Base-by-base conservation (phyloP, 2,888 invertebrate species). In the Caenorhabditis sulstoni region DNA sequence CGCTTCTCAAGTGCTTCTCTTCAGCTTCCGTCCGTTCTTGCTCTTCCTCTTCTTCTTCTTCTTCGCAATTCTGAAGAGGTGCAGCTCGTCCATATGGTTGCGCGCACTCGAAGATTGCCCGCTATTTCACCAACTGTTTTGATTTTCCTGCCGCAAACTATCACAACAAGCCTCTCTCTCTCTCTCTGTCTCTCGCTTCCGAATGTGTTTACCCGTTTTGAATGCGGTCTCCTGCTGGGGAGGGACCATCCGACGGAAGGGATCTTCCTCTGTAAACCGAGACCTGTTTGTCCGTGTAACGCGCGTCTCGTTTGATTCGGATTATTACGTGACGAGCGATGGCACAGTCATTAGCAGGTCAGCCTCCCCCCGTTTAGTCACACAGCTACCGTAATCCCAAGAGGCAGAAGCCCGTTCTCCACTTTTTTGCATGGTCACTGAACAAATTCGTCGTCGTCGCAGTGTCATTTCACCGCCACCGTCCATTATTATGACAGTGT, bases 121-220 rank as follows among this genome's bases (percentile, higher is more conserved):
- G 59, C 70, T 58, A 77, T 77, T 77, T 77, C 62, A 52, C 67
- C 67, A 67, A 75, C 59, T 75, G 67, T 75, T 75, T 75, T 75
- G 67, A 67, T 67, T 67, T 64, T 64, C 62, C 7, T 37, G n/a
- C 22, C 16, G 49, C 37, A 55, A 68, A 62, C 71, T 57, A 65
- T 66, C 65, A 66, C 64, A 73, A 64, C 64, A 65, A 64, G 64
- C 64, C 73, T 58, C 73, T 68, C 39, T 22, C 18, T n/a, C 73
- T 68, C 39, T 22, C 18, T 16, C n/a, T 44, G 47, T 61, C n/a
- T n/a, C n/a, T n/a, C n/a, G n/a, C n/a, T n/a, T n/a, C 53, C 58
- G 53, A 65, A 65, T 66, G 74, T 74, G 74, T 74, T 65, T 74
- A 74, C 74, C 23, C 65, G 57, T 49, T 7, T 23, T 37, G 29